phyloP scores from a whole-genome alignment of 2,888 invertebrate species.

The Prosopocoilus inquinatus region DNA sequence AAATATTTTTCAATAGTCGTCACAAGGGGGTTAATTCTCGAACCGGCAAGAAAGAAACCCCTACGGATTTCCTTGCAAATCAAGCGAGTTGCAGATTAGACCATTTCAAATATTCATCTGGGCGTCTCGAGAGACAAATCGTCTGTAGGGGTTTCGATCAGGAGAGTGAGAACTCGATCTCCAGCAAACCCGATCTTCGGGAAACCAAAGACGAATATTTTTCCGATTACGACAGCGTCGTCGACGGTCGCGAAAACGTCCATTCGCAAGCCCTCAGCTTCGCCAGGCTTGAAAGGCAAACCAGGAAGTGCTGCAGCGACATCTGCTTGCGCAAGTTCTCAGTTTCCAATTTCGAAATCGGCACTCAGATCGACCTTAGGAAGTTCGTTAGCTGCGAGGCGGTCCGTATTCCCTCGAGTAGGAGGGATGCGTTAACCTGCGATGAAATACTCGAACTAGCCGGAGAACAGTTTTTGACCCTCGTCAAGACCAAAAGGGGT shows the following conservation, averaged over 20 bases:
- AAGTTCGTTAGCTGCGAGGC: conserved; percentile 14
- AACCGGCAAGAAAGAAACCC: no score
- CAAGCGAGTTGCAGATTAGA: no score
- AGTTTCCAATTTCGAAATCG: conserved; percentile 7
- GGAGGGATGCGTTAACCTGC: conserved; percentile 14
- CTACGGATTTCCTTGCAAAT: no score
- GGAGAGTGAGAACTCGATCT: no score
- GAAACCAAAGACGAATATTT: conserved; percentile 4
- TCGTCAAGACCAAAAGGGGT: neutral
- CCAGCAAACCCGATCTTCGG: no score
- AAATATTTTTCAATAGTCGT: no score
- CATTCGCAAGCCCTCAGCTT: conserved; percentile 28
- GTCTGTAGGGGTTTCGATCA: no score
- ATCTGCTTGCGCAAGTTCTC: conserved; percentile 15
- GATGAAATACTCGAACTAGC: conserved; percentile 31
- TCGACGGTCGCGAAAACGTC: conserved; percentile 18
- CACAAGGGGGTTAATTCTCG: no score
- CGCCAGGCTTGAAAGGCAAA: conserved; percentile 24
- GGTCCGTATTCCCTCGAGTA: conserved; percentile 4
- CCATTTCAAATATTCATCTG: no score
- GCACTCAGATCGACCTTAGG: conserved; percentile 15
- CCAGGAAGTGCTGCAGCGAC: conserved; percentile 30
- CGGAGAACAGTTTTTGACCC: conserved; percentile 28
- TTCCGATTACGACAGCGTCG: conserved; percentile 27
- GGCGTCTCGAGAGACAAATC: no score